Conservation (phyloP, 2,113 vertebrate genomes). For the Cyprinodon variegatus region DNA sequence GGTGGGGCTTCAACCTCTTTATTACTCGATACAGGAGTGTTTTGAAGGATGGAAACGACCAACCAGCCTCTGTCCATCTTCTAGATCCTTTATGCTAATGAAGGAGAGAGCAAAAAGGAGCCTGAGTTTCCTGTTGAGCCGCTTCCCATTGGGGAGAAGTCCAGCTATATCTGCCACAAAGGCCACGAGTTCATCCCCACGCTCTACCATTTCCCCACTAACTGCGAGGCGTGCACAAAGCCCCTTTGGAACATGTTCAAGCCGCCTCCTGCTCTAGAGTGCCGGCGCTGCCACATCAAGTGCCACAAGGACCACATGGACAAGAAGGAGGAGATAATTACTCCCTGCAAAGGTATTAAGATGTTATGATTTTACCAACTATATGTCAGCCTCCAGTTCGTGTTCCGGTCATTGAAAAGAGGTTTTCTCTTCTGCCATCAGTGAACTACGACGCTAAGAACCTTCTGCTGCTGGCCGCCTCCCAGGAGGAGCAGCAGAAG, state of each 20-base stretch:
- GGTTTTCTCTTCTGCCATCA: conserved; percentile 45
- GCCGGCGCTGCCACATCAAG: conserved; percentile 98
- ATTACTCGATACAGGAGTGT: background rate
- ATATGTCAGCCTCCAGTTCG: too few relatives aligned
- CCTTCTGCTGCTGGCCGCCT: conserved; percentile 90
- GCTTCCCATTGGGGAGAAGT: conserved; percentile 91
- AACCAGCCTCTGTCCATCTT: accelerated
- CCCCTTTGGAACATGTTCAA: conserved; percentile 99
- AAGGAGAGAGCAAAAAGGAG: conserved; percentile 98
- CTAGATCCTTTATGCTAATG: conserved; percentile 97
- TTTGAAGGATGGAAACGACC: background rate
- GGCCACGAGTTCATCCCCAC: conserved; percentile 99
- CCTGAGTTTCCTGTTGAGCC: conserved; percentile 91
- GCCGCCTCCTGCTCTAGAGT: conserved; percentile 96
- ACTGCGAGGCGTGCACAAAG: conserved; percentile 98
- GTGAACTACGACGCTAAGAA: conserved; percentile 99
- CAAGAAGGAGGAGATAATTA: conserved; percentile 96
- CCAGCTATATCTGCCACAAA: conserved; percentile 97
- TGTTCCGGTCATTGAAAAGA: background rate
- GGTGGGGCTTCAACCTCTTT: conserved; percentile 69
- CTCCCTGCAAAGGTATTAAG: conserved; percentile 90
- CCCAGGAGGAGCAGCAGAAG: conserved; percentile 97
- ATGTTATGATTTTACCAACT: background rate
- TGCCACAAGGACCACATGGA: conserved; percentile 99
- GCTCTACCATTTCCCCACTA: conserved; percentile 97